Evolutionary conservation across 1,140 invertebrate species (phyloP), one percentile per base, ranked within the genome.

Genomic region (Laupala kohalensis): DNA sequence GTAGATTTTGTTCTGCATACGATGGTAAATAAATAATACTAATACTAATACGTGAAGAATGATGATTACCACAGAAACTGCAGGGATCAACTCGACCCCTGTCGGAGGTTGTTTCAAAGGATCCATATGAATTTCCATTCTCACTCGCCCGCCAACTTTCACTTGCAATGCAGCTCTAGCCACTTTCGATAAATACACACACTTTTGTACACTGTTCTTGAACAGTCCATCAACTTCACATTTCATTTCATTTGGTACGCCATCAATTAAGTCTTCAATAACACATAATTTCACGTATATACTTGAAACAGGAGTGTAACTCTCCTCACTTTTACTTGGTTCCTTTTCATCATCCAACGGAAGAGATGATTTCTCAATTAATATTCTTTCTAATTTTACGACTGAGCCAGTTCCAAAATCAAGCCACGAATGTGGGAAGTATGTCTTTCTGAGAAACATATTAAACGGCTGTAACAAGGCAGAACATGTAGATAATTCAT

Each of bases 381-480:
- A 30, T 23, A 23, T 29, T 29, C 25, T 24, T 6, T 15, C 29
- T 37, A 68, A 68, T 23, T 9, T 29, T 29, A n/a, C 27, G 12
- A 29, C 24, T 6, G 3, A 29, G 29, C n/a, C 23, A 28, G 28
- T 27, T 6, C 27, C 0, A 30, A 23, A 13, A 29, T 0, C 25
- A 28, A 23, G 5, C 24, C 24, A 27, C 1, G 29, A 13, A 68
- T 2, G 15, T 28, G 27, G 67, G 65, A 72, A 27, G 26, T 37
- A 24, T n/a, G 27, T 28, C 30, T 26, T 67, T 15, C 37, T 30
- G 5, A 72, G 12, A 53, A 30, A 72, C 6, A 67, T 66, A 68
- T 72, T 72, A 30, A 53, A 72, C 19, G 71, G 71, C n/a, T 72
- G 71, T 62, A 27, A 63, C 12, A 70, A 64, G 5, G 25, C 25